A percentile compares a stretch with the other conserved stretches of the same genome.
phyloP scores from a whole-genome alignment of 2,797 vertebrate species.

The Morus bassanus region DNA sequence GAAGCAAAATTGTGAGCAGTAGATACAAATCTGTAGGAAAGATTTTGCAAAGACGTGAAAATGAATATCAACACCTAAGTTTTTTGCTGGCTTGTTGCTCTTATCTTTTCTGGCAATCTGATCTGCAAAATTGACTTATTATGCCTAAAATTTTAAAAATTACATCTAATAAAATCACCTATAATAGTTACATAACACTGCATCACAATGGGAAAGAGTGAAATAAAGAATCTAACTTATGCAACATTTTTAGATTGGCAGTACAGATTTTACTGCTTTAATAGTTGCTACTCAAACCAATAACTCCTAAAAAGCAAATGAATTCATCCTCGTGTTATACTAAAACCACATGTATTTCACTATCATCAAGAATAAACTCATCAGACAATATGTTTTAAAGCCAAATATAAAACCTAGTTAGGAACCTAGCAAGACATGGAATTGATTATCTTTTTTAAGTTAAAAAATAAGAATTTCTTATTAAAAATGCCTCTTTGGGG shows the following conservation, averaged over 20 bases:
- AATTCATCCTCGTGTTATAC: constrained; percentile 14
- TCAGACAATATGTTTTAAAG: neutral
- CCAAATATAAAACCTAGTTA: neutral
- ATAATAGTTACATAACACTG: neutral
- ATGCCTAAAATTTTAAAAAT: neutral
- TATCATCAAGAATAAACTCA: neutral
- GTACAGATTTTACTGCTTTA: neutral
- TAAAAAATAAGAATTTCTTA: neutral
- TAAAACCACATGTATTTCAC: neutral
- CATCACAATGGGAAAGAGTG: neutral
- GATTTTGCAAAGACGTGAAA: neutral
- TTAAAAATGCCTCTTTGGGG: neutral
- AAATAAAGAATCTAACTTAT: neutral
- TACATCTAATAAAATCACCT: neutral
- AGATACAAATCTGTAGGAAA: neutral
- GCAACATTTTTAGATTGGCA: neutral
- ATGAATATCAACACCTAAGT: neutral
- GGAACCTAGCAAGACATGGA: neutral
- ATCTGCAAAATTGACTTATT: neutral
- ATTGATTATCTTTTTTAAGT: neutral
- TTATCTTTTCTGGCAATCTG: neutral
- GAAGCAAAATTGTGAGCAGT: neutral
- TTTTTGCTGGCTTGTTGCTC: neutral
- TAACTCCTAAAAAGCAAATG: neutral
- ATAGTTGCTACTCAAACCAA: neutral